Conservation (phyloP, 2,888 invertebrate species). For the Ophion ellenae region DNA sequence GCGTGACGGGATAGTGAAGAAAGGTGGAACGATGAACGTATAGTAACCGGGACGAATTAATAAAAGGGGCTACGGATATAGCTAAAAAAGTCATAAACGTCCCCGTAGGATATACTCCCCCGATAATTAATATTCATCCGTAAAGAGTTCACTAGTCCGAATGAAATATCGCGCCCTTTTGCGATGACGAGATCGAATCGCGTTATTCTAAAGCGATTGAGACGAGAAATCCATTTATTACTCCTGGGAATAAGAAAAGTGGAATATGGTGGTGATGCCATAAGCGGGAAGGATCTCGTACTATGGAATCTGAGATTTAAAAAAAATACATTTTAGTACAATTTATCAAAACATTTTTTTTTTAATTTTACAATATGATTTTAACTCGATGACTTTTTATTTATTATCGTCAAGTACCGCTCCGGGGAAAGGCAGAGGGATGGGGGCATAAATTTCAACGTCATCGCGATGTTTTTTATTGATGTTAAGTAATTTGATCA, state of each 20-base stretch:
- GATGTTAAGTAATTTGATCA: too few relatives aligned
- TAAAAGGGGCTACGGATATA: slow-evolving; percentile 48
- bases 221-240: too few relatives aligned
- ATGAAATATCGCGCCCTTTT: slow-evolving; percentile 8
- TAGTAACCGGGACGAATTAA: slow-evolving; percentile 51
- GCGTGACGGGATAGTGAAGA: slow-evolving; percentile 40
- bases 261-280: too few relatives aligned
- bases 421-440: background rate
- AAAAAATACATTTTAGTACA: too few relatives aligned
- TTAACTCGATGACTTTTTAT: too few relatives aligned
- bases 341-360: too few relatives aligned
- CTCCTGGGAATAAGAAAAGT: too few relatives aligned
- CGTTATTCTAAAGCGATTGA: background rate
- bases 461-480: too few relatives aligned
- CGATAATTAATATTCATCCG: slow-evolving; percentile 31
- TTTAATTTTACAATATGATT: too few relatives aligned
- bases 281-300: too few relatives aligned
- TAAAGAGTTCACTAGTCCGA: slow-evolving; percentile 13
- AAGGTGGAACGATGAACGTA: slow-evolving; percentile 38
- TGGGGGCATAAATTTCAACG: too few relatives aligned
- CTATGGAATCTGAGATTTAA: too few relatives aligned
- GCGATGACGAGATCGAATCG: slow-evolving; percentile 3
- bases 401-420: background rate
- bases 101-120: slow-evolving; percentile 21
- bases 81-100: slow-evolving; percentile 53